These are phyloP conservation scores for Apostichopus californicus DNA, from an alignment of 35 echinoderm and acorn worm genomes.

Conservation along the genomic window DNA sequence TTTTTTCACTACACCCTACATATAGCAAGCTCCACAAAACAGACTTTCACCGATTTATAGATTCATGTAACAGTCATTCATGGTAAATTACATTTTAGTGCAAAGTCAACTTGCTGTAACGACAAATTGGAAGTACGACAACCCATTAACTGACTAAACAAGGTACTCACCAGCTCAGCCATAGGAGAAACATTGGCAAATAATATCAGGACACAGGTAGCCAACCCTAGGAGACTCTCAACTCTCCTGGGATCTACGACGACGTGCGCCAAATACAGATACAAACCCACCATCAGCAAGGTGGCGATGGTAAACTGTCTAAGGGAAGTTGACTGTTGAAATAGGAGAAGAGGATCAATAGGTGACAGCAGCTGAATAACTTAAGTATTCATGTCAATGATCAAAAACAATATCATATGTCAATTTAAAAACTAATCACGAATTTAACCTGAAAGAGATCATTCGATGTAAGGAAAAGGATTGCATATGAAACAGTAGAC, in stretches of 20 bases:
- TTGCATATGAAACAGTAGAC: too few species aligned
- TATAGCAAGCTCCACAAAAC: too few species aligned
- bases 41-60: too few species aligned
- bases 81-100: too few species aligned
- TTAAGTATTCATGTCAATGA: too few species aligned
- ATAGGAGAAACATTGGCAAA: constrained; percentile 44
- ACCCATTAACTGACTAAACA: too few species aligned
- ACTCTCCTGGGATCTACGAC: constrained; percentile 29
- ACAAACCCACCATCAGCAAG: constrained; percentile 17
- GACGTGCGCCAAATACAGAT: constrained; percentile 21
- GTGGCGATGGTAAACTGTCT: constrained; percentile 1
- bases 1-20: too few species aligned
- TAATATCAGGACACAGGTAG: constrained; percentile 36
- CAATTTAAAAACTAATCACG: neutral
- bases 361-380: neutral
- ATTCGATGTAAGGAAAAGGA: too few species aligned
- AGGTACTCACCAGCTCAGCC: constrained; percentile 18
- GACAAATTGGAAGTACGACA: too few species aligned
- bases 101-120: too few species aligned
- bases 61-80: too few species aligned
- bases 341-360: neutral
- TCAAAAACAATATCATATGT: neutral
- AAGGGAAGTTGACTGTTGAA: constrained; percentile 9
- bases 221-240: neutral
- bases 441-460: too few species aligned